Evolutionary conservation across 1,140 invertebrate species (phyloP).

Genomic region (Agrilus planipennis): DNA sequence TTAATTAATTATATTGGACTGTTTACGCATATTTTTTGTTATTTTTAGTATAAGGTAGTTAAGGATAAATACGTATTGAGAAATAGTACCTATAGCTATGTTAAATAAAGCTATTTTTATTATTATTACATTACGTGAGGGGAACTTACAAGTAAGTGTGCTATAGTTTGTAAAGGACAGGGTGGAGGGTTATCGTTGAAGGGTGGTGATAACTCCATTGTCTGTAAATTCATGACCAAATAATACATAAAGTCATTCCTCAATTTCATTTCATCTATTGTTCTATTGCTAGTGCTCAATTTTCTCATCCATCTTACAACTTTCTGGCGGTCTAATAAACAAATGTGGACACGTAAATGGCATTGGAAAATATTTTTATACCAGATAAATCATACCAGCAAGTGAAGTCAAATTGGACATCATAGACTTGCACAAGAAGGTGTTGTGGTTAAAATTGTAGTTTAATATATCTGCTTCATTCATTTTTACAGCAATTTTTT

Average conservation of each 20-base stretch:
- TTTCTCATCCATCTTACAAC: constrained; percentile 38
- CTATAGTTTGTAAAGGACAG: constrained; percentile 29
- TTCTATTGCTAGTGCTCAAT: constrained; percentile 30
- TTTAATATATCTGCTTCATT: no score
- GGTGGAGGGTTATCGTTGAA: constrained; percentile 35
- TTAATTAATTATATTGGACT: no score
- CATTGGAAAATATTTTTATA: not conserved
- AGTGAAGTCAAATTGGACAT: constrained; percentile 28
- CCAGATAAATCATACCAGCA: constrained; percentile 21
- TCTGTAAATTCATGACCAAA: constrained; percentile 36
- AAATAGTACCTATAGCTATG: not conserved
- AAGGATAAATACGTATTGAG: not conserved
- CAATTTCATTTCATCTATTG: constrained; percentile 36
- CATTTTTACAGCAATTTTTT: no score
- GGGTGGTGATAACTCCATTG: constrained; percentile 32
- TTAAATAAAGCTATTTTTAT: no score
- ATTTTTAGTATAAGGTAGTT: not conserved
- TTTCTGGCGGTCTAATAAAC: constrained; percentile 23
- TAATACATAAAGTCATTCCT: constrained; percentile 41
- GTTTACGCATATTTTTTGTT: not conserved
- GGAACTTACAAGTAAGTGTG: constrained; percentile 31
- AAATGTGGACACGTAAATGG: not conserved
- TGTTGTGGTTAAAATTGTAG: constrained; percentile 36
- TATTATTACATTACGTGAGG: not conserved
- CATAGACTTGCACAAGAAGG: constrained; percentile 34